A percentile compares a stretch with the other conserved stretches of the same genome.
Conservation (phyloP, 2,113 vertebrate genomes). For the Oreotragus oreotragus region DNA sequence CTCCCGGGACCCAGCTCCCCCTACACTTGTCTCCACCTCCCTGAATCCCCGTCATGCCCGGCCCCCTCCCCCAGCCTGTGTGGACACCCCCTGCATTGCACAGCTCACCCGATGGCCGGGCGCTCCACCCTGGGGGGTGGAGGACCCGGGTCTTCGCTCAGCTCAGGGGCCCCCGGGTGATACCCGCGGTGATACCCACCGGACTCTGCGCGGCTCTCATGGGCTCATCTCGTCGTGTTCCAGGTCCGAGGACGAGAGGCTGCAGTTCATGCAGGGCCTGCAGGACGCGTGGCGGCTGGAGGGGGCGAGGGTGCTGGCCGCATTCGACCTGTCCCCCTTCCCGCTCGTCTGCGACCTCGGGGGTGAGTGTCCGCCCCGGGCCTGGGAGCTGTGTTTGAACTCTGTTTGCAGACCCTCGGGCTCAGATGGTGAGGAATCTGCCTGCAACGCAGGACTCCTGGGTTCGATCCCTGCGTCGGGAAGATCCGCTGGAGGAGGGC, state of each 20-base stretch:
- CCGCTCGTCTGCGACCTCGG: slow-evolving; percentile 88
- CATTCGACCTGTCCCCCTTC: slow-evolving; percentile 90
- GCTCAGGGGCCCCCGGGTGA: fast-evolving
- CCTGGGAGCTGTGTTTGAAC: fast-evolving
- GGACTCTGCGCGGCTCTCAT: fast-evolving
- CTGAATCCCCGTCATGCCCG: no score
- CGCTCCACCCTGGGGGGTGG: fast-evolving
- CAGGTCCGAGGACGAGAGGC: slow-evolving; percentile 89
- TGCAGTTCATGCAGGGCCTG: slow-evolving; percentile 89
- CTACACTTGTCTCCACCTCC: no score
- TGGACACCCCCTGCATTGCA: no score
- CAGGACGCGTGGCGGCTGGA: slow-evolving; percentile 90
- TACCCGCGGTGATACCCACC: fast-evolving
- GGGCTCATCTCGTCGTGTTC: fast-evolving
- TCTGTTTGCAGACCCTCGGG: neutral
- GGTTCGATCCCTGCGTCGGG: fast-evolving
- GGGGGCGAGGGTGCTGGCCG: slow-evolving; percentile 83
- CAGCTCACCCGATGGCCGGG: fast-evolving
- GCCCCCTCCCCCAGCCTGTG: no score
- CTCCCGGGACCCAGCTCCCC: no score
- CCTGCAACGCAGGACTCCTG: fast-evolving
- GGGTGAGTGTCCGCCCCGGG: slow-evolving; percentile 75
- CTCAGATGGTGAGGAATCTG: neutral
- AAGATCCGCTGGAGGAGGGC: neutral
- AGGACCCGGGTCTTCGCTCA: neutral